Percentiles rank a stretch among this genome's conserved stretches.
Evolutionary conservation across 1,140 invertebrate genomes (phyloP).

Genomic region (Rhysida immarginata): DNA sequence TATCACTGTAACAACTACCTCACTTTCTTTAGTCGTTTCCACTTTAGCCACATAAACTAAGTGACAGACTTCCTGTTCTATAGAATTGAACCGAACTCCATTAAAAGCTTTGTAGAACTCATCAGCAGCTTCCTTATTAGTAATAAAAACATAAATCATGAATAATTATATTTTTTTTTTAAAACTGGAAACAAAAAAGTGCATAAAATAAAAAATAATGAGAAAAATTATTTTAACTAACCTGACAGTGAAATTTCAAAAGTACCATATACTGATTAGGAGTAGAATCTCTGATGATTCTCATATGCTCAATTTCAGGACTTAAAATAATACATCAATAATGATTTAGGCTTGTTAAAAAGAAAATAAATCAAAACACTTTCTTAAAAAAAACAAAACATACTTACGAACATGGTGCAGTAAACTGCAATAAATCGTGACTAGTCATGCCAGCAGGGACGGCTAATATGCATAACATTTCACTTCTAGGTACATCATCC

Average conservation of each 20-base stretch:
- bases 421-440: constrained; percentile 85
- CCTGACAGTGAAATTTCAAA: constrained; percentile 59
- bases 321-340: constrained; percentile 31
- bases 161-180: background rate
- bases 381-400: background rate
- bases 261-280: constrained; percentile 97
- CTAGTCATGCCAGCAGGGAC: constrained; percentile 86
- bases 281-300: constrained; percentile 63
- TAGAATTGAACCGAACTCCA: constrained; percentile 75
- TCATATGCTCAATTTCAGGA: constrained; percentile 72
- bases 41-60: constrained; percentile 88
- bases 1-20: constrained; percentile 32
- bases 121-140: constrained; percentile 52
- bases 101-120: constrained; percentile 91
- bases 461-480: constrained; percentile 75
- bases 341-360: too few relatives aligned
- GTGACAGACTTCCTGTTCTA: constrained; percentile 83
- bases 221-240: constrained; percentile 21
- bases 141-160: constrained; percentile 6
- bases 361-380: constrained; percentile 1
- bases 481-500: constrained; percentile 42
- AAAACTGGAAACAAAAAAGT: background rate
- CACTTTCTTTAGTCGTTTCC: constrained; percentile 48
- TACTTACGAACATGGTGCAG: constrained; percentile 60
- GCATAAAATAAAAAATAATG: background rate